phyloP scores from a whole-genome alignment of 2,888 invertebrate species.

The Lamellibrachia columna region DNA sequence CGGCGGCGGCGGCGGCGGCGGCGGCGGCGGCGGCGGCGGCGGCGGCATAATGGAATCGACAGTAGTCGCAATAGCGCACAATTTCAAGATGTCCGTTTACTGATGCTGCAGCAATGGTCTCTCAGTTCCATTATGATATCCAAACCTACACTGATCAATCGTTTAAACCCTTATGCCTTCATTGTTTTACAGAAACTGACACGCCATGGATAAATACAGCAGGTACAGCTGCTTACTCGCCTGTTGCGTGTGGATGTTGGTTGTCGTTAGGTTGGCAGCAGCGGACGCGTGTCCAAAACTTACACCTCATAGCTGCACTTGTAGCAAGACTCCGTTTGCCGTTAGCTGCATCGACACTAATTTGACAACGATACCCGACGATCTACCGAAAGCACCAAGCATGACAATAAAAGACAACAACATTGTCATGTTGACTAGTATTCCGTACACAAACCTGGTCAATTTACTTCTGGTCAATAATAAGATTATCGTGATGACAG shows the following conservation, averaged over 20 bases:
- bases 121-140: not conserved
- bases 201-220: not conserved
- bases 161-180: not conserved
- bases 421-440: not conserved
- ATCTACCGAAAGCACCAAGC: not conserved
- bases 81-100: not conserved
- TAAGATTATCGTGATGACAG: not conserved
- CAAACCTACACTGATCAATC: not conserved
- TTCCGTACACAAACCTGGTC: not conserved
- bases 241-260: not conserved
- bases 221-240: not conserved
- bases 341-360: not conserved
- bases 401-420: not conserved
- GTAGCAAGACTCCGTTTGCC: not conserved
- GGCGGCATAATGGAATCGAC: too few species aligned
- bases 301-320: not conserved
- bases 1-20: not conserved
- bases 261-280: not conserved
- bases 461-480: not conserved
- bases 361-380: not conserved
- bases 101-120: not conserved
- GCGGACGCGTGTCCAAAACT: not conserved
- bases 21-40: not conserved
- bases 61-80: not conserved
- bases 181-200: not conserved